phyloP scores from a whole-genome alignment of 2,797 vertebrate species.

The Microhierax caerulescens region DNA sequence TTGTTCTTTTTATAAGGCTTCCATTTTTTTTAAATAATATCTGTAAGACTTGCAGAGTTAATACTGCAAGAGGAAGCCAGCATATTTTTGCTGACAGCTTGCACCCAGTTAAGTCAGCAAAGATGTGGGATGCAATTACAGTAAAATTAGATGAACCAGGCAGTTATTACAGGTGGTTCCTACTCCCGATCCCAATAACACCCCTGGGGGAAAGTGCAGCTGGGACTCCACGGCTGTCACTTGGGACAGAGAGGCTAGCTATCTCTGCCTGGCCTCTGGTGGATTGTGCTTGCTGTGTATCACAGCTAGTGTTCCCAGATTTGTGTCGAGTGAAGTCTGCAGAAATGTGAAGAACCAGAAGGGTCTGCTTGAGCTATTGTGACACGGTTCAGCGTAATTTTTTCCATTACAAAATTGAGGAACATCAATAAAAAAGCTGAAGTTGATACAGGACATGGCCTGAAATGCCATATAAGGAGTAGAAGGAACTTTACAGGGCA shows the following conservation, averaged over 20 bases:
- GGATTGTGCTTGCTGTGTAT: neutral
- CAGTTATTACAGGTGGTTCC: neutral
- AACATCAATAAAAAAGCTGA: neutral
- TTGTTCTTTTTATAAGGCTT: neutral
- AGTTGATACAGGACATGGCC: neutral
- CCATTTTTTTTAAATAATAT: neutral
- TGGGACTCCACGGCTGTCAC: neutral
- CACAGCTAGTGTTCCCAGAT: neutral
- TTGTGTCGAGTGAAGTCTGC: neutral
- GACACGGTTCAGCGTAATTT: neutral
- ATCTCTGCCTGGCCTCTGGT: neutral
- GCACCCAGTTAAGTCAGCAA: neutral
- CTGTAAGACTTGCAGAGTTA: neutral
- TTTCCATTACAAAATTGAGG: neutral
- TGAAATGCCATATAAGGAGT: neutral
- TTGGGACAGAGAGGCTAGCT: neutral
- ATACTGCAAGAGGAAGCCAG: neutral
- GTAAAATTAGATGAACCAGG: neutral
- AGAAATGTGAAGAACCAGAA: neutral
- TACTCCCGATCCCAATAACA: neutral
- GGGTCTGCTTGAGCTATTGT: neutral
- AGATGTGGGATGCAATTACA: neutral
- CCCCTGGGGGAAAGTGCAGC: accelerated
- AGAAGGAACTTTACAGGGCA: neutral
- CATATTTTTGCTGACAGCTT: neutral